Base-by-base conservation (phyloP, 2,888 invertebrate species). In the Pterostichus niger region DNA sequence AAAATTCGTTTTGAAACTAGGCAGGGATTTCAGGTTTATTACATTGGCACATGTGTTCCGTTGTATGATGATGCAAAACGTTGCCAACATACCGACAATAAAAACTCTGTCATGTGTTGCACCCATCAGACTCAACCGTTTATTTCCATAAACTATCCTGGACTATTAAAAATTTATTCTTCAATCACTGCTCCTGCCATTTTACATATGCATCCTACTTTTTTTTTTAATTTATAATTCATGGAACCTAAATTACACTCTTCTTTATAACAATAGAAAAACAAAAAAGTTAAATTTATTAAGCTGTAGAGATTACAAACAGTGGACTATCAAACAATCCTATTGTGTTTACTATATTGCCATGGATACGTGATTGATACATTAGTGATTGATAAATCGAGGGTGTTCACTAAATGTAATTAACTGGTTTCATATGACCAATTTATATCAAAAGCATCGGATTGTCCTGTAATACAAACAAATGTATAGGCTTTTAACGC, bases 391-490 rank as follows among this genome's bases (percentile, higher is more conserved):
- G 56, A 71, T 64, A 73, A 73, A 73, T 73, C 49, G 73, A 46
- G 73, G 31, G 49, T 73, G 64, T 64, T 71, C 68, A 49, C 54
- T 24, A 52, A 84, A 84, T 85, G 75, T 82, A 84, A 85, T 84
- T 84, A 84, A 71, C 82, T 75, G 84, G 75, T 79, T 85, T 86
- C 85, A 82, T 85, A 85, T 85, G 84, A 84, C 83, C 85, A 86
- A 86, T 85, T 86, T 85, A 85, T 85, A 85, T 84, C 85, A 85
- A 85, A 85, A 85, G 81, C 83, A 84, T 84, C 77, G 79, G 82
- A 84, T 83, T 85, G 84, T 84, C 46, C 71, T 80, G 52, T 80
- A 54, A 80, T 80, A 80, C 59, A 71, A 71, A 80, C 80, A 80
- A 80, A 80, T 80, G 64, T 79, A 79, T 79, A 64, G 64, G 61